A percentile compares a stretch with the other conserved stretches of the same genome.
Evolutionary conservation across 2,888 invertebrate species (phyloP).

Genomic region (Xestia ashworthii): DNA sequence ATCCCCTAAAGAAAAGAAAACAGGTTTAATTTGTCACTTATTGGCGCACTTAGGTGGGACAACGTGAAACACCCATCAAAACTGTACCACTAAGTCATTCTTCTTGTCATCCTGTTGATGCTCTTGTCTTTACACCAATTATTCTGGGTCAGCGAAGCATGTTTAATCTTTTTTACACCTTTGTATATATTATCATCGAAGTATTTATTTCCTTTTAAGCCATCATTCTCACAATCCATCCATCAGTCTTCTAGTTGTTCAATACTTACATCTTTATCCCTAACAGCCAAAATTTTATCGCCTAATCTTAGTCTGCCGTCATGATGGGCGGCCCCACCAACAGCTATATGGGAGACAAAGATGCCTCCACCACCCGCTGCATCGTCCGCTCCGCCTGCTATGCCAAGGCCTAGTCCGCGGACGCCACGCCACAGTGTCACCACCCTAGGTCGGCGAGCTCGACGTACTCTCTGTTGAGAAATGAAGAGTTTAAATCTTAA

Average conservation of each 20-base stretch:
- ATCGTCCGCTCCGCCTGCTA: slow-evolving; percentile 88
- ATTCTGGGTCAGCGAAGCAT: too few relatives aligned
- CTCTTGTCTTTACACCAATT: background rate
- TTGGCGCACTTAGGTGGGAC: background rate
- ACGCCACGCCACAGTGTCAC: slow-evolving; percentile 87
- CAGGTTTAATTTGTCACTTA: background rate
- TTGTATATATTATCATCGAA: background rate
- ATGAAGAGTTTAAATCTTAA: background rate
- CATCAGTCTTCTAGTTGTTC: too few relatives aligned
- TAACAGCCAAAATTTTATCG: slow-evolving; percentile 89
- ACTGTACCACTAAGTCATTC: background rate
- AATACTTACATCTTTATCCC: slow-evolving; percentile 86
- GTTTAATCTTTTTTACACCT: background rate
- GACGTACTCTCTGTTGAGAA: slow-evolving; percentile 81
- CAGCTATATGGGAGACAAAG: slow-evolving; percentile 88
- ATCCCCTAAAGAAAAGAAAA: slow-evolving; percentile 77
- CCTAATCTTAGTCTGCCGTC: slow-evolving; percentile 88
- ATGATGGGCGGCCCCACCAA: slow-evolving; percentile 87
- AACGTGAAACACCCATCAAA: background rate
- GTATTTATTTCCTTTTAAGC: background rate
- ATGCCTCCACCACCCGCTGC: slow-evolving; percentile 88
- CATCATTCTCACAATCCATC: background rate
- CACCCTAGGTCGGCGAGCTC: slow-evolving; percentile 86
- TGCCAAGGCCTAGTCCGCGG: slow-evolving; percentile 86
- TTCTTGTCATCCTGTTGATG: background rate